A percentile compares a stretch with the other conserved stretches of the same genome.
Evolutionary conservation across 1,140 invertebrate genomes (phyloP).

Genomic region (Agrilus planipennis): DNA sequence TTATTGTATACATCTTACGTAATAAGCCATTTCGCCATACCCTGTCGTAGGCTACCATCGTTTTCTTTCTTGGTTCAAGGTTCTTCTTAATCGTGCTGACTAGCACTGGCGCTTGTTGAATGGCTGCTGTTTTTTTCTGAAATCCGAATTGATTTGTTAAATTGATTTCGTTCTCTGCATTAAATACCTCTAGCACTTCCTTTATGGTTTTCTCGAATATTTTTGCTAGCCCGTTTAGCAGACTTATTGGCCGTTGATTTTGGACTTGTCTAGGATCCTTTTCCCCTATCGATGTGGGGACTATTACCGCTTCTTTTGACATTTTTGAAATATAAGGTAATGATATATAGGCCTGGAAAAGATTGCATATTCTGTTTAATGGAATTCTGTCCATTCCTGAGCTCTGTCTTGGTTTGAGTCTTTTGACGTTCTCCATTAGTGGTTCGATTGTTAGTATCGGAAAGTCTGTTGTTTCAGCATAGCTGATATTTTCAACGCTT

Average conservation of each 20-base stretch:
- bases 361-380: background rate
- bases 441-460: no score
- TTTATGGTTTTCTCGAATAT: no score
- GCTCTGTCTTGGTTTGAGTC: background rate
- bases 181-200: no score
- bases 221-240: background rate
- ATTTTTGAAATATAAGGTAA: background rate
- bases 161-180: no score
- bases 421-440: no score
- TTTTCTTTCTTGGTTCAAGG: background rate
- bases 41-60: background rate
- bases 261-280: background rate
- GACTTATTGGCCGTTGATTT: background rate
- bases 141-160: no score
- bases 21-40: background rate
- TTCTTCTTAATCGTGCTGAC: no score
- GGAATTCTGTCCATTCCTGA: no score
- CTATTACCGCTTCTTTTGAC: background rate
- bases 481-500: background rate
- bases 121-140: no score
- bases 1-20: slow-evolving; percentile 1
- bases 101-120: slow-evolving; percentile 1
- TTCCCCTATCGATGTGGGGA: background rate
- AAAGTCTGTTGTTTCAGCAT: no score
- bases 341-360: background rate